Evolutionary conservation across 1,140 invertebrate genomes (phyloP), one percentile per base, ranked within the genome.

Genomic region (Lepidotrigona ventralis): DNA sequence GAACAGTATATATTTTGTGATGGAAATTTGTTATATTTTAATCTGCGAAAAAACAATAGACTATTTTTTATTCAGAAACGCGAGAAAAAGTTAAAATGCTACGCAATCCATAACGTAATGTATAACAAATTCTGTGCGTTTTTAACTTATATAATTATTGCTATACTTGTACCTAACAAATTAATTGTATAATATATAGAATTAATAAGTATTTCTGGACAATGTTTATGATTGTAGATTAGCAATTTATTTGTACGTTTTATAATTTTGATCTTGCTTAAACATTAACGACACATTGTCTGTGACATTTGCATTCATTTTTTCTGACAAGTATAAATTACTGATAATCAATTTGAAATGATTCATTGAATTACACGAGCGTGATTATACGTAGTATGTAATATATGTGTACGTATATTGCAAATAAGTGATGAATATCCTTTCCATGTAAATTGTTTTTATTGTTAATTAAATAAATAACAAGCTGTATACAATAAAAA

Each of bases 391-490:
- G 39, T 74, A 64, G 71, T 56, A 88, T 78, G 60, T 77, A 72
- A 85, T 39, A 82, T 80, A 58, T 86, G 73, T 88, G 70, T 88
- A 79, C 83, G 81, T 88, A 88, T 89, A 88, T 89, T 86, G 82
- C 33, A 58, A 70, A 85, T 91, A 90, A 88, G 86, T 73, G 84
- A 60, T n/a, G n/a, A 79, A 85, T 84, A 73, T 74, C 85, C 75
- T 90, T 91, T 89, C 90, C 91, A 89, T 94, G 92, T 93, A 94
- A 93, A 93, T 93, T 93, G 91, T 93, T 93, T 94, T 93, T 93
- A 94, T 93, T 93, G 92, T 94, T 94, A 93, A 92, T 87, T 91
- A 92, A 93, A 94, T 94, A 93, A 93, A 94, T 94, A 93, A 93
- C 91, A 93, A 92, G 86, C 91, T 93, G 88, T 92, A 90, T 84